Evolutionary conservation across 2,113 vertebrate genomes (phyloP).

Genomic region (Choloepus hoffmanni): DNA sequence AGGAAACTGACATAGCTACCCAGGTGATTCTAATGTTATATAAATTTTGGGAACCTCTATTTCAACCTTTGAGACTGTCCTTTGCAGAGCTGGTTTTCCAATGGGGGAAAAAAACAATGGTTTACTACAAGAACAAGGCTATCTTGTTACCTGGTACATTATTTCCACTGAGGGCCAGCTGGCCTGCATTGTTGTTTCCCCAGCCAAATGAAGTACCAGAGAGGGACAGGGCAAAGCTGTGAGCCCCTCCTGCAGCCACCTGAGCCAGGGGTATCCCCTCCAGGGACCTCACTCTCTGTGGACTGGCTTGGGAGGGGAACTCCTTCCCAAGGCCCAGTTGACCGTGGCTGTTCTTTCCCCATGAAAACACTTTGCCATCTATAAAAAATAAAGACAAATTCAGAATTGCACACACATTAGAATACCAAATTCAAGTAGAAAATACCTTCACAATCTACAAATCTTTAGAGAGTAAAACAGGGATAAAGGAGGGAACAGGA

Average conservation of each 20-base stretch:
- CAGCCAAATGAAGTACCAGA: slow-evolving; percentile 95
- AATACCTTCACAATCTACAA: not conserved
- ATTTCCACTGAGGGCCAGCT: slow-evolving; percentile 90
- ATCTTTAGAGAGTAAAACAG: not conserved
- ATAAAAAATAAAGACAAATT: slow-evolving; percentile 45
- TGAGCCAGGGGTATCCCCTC: slow-evolving; percentile 90
- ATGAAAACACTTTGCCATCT: slow-evolving; percentile 93
- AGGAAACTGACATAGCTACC: not conserved
- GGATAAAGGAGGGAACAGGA: not conserved
- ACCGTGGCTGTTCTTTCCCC: slow-evolving; percentile 91
- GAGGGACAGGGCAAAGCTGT: slow-evolving; percentile 90
- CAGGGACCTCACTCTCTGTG: slow-evolving; percentile 88
- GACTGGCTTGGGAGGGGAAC: slow-evolving; percentile 73
- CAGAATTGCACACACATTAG: not conserved
- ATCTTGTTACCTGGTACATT: slow-evolving; percentile 44
- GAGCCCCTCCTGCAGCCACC: slow-evolving; percentile 92
- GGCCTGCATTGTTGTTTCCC: slow-evolving; percentile 93
- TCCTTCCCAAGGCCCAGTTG: slow-evolving; percentile 91
- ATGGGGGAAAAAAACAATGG: not conserved
- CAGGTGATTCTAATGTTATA: not conserved
- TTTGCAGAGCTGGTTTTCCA: not conserved
- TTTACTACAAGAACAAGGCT: not conserved
- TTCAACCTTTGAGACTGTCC: not conserved
- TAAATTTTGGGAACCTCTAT: slow-evolving; percentile 7
- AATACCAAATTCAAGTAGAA: slow-evolving; percentile 54